These are phyloP conservation scores for Petrosia ficiformis DNA, from an alignment of 37 sponge, comb jelly and placozoan species.

Conservation along the genomic window DNA sequence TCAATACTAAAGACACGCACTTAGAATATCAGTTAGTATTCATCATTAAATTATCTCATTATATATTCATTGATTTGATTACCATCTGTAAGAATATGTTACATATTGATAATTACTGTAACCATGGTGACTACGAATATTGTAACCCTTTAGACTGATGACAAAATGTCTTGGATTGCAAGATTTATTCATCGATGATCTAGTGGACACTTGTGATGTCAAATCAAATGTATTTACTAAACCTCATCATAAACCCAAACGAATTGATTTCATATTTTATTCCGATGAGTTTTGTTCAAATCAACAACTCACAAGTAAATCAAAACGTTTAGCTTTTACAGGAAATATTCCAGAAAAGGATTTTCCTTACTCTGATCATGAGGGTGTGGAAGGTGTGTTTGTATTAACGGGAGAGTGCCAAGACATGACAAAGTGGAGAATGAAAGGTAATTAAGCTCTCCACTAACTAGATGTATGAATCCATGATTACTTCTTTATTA, in stretches of 20 bases:
- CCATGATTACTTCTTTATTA: background rate
- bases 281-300: conserved; percentile 7
- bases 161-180: conserved; percentile 39
- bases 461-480: background rate
- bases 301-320: background rate
- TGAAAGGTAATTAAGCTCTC: background rate
- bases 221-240: conserved; percentile 42
- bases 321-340: conserved; percentile 22
- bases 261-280: conserved; percentile 72
- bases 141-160: conserved; percentile 48
- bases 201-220: conserved; percentile 48
- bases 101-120: background rate
- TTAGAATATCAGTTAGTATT: background rate
- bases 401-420: background rate
- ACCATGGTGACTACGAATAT: background rate
- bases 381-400: conserved; percentile 62
- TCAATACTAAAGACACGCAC: conserved; percentile 61
- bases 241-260: conserved; percentile 31
- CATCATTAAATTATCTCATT: background rate
- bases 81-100: too few relatives aligned
- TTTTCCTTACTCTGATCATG: conserved; percentile 80
- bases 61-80: too few relatives aligned
- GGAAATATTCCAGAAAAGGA: conserved; percentile 62
- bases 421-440: background rate
- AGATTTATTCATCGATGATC: conserved; percentile 37